Percentiles rank a stretch among this genome's conserved stretches.
Conservation (phyloP, 2,113 vertebrate species). For the Sebastes fasciatus region DNA sequence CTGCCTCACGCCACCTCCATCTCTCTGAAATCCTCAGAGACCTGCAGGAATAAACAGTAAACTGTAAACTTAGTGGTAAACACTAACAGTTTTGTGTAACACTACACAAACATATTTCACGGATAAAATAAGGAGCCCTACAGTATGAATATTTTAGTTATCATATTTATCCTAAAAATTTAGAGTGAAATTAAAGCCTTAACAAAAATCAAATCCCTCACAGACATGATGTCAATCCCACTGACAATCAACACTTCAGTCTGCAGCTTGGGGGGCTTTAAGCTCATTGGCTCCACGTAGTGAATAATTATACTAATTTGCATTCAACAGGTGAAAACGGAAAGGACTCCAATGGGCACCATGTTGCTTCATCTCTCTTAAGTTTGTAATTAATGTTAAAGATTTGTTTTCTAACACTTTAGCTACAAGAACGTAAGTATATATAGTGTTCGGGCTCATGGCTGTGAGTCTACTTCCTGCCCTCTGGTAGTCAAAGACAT, state of each 20-base stretch:
- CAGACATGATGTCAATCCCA: no score
- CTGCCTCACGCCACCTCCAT: constrained; percentile 44
- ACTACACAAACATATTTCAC: neutral
- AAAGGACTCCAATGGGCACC: neutral
- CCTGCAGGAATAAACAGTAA: constrained; percentile 56
- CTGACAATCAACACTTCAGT: no score
- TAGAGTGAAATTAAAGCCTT: neutral
- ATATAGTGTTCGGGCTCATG: neutral
- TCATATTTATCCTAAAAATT: neutral
- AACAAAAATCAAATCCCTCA: no score
- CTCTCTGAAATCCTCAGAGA: constrained; percentile 29
- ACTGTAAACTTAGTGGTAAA: neutral
- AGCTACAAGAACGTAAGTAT: neutral
- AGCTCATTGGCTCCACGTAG: neutral
- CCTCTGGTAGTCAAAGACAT: neutral
- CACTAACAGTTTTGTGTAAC: neutral
- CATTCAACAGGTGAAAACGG: neutral
- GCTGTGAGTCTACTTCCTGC: neutral
- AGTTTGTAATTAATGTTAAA: neutral
- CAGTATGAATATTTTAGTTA: neutral
- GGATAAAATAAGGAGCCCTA: neutral
- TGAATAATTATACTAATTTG: neutral
- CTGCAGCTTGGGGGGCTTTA: no score
- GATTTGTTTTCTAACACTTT: neutral
- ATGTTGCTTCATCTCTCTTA: neutral